phyloP scores from a whole-genome alignment of 2,888 invertebrate species.

The Oligia latruncula region DNA sequence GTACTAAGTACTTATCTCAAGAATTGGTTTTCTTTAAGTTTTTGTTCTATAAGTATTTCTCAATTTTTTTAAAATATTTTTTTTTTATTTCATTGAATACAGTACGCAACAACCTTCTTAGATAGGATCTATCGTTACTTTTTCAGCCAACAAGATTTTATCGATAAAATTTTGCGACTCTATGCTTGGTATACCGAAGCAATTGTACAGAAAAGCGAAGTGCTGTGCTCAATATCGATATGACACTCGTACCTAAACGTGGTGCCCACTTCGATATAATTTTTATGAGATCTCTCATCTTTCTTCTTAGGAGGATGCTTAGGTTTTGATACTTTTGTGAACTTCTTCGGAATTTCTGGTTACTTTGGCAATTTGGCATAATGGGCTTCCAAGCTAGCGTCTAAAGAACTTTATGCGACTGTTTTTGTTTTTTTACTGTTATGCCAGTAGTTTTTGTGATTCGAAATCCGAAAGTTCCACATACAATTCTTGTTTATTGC shows the following conservation, averaged over 20 bases:
- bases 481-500: not conserved
- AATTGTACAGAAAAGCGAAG: constrained; percentile 57
- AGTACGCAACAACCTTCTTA: not conserved
- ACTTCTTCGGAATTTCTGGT: not conserved
- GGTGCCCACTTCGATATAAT: constrained; percentile 74
- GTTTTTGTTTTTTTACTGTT: not conserved
- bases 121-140: not conserved
- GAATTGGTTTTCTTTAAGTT: not conserved
- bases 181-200: constrained; percentile 32
- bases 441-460: no score
- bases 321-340: constrained; percentile 59
- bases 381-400: not conserved
- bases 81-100: no score
- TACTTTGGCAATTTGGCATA: not conserved
- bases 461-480: not conserved
- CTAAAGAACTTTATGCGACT: not conserved
- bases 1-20: not conserved
- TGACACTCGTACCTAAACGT: constrained; percentile 71
- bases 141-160: constrained; percentile 9
- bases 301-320: constrained; percentile 11
- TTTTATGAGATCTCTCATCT: constrained; percentile 77
- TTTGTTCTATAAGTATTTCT: not conserved
- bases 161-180: constrained; percentile 28
- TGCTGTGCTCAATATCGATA: constrained; percentile 70
- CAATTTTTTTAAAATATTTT: no score